A percentile compares a stretch with the other conserved stretches of the same genome.
These are phyloP conservation scores for Lota lota DNA, from an alignment of 2,113 vertebrate species.

Conservation along the genomic window DNA sequence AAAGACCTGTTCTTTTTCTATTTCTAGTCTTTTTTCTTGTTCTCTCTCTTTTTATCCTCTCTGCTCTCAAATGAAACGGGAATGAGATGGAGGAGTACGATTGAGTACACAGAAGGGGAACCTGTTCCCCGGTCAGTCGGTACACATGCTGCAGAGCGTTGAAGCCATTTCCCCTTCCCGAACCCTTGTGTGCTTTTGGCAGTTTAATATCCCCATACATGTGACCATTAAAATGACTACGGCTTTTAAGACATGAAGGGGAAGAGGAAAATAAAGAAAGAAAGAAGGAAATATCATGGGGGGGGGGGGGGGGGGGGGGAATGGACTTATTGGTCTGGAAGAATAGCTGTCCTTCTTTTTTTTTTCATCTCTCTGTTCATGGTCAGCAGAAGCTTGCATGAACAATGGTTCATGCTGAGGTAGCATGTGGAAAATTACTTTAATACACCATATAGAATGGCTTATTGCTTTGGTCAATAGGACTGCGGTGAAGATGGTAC, in stretches of 20 bases:
- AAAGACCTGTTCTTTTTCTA: conserved; percentile 58
- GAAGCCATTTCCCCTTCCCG: conserved; percentile 71
- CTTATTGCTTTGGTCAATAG: conserved; percentile 99
- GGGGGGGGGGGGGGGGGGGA: too few species aligned
- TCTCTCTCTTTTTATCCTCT: conserved; percentile 35
- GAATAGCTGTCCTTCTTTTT: conserved; percentile 56
- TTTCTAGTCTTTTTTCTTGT: too few species aligned
- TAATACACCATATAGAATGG: conserved; percentile 99
- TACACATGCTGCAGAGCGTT: conserved; percentile 79
- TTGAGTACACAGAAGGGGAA: conserved; percentile 44
- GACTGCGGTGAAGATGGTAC: conserved; percentile 93
- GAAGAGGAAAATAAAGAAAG: conserved; percentile 41
- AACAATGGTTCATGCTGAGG: conserved; percentile 99
- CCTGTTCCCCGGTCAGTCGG: conserved; percentile 67
- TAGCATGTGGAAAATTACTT: conserved; percentile 99
- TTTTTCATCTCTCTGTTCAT: conserved; percentile 59
- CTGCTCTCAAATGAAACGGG: conserved; percentile 75
- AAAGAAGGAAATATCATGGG: conserved; percentile 58
- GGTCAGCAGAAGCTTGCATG: conserved; percentile 98
- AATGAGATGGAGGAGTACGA: conserved; percentile 59
- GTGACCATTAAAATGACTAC: conserved; percentile 82
- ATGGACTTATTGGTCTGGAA: conserved; percentile 70
- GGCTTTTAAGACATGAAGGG: conserved; percentile 74
- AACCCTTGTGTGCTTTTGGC: conserved; percentile 72
- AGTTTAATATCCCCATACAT: conserved; percentile 83